Evolutionary conservation across 2,888 invertebrate species (phyloP).

Genomic region (Ecdyonurus torrentis): DNA sequence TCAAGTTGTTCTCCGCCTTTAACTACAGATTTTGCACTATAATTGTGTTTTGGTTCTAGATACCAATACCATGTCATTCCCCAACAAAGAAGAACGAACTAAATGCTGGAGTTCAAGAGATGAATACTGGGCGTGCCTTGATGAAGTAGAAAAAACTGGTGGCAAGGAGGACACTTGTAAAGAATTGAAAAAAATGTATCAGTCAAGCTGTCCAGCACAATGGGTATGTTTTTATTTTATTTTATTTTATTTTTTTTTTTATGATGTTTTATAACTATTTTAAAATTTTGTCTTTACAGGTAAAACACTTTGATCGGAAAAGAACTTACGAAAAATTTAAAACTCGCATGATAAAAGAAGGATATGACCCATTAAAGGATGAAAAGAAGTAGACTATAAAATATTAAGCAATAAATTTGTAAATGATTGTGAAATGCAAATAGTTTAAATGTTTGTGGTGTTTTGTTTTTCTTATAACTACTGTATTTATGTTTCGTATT

Average conservation of each 20-base stretch:
- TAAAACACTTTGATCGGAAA: conserved; percentile 86
- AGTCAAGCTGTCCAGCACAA: conserved; percentile 58
- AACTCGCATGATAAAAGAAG: conserved; percentile 68
- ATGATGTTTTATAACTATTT: neutral
- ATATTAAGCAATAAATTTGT: too few relatives aligned
- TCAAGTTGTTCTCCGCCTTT: too few relatives aligned
- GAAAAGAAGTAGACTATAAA: too few relatives aligned
- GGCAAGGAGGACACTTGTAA: conserved; percentile 47
- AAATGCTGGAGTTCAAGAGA: conserved; percentile 77
- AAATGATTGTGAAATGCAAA: too few relatives aligned
- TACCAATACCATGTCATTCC: conserved; percentile 51
- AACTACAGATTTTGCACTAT: too few relatives aligned
- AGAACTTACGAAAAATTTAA: conserved; percentile 76
- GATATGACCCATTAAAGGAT: conserved; percentile 59
- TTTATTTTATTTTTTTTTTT: too few relatives aligned
- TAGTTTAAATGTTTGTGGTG: too few relatives aligned
- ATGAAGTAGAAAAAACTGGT: conserved; percentile 22
- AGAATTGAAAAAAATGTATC: conserved; percentile 53
- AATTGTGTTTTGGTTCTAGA: too few relatives aligned
- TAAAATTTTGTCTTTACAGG: conserved; percentile 24
- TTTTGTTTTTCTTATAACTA: too few relatives aligned
- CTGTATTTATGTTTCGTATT: too few relatives aligned
- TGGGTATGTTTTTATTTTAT: too few relatives aligned
- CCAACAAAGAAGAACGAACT: conserved; percentile 57
- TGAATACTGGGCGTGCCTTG: conserved; percentile 78